Conservation (phyloP, 2,797 vertebrate genomes). For the Clangula hyemalis region DNA sequence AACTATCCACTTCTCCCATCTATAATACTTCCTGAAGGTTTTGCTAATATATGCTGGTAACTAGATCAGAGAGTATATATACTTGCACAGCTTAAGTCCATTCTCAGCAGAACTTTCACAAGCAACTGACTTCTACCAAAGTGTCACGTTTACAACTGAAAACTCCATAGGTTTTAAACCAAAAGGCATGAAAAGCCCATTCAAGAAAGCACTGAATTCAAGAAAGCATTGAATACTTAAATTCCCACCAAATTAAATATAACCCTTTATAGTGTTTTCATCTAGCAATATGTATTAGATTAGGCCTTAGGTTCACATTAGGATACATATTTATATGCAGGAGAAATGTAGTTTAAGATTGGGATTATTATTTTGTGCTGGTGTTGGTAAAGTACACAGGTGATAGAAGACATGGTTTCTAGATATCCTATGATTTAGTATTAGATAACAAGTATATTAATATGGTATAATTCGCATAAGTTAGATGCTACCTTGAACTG, state of each 20-base stretch:
- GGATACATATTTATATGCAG: not conserved
- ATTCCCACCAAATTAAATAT: not conserved
- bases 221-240: not conserved
- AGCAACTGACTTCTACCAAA: not conserved
- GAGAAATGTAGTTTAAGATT: not conserved
- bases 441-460: not conserved
- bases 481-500: not conserved
- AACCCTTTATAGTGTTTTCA: not conserved
- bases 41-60: not conserved
- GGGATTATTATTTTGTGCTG: not conserved
- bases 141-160: not conserved
- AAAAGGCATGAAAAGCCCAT: not conserved
- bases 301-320: not conserved
- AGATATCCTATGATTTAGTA: not conserved
- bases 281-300: not conserved
- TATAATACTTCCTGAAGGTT: not conserved
- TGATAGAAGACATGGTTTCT: not conserved
- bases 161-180: not conserved
- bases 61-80: too few relatives aligned
- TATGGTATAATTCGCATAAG: not conserved
- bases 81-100: not conserved
- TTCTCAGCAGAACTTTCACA: not conserved
- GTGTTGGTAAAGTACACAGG: not conserved
- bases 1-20: not conserved
- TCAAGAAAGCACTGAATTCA: not conserved